These are phyloP conservation scores for Tilapia sparmanii DNA, from an alignment of 2,113 vertebrate species.

Conservation along the genomic window DNA sequence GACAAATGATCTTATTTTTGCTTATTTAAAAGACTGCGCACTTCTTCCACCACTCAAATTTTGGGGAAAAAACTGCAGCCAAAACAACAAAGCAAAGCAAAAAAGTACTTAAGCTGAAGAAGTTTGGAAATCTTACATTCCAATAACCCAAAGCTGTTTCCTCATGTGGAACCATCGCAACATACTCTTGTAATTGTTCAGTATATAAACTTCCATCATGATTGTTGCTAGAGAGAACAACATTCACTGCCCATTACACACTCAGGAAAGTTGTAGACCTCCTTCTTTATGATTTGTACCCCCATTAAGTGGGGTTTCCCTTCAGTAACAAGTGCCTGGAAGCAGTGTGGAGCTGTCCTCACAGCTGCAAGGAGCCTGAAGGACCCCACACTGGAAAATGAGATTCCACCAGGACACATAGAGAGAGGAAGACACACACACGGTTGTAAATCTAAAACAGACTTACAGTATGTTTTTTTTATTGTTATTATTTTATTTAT, in stretches of 20 bases:
- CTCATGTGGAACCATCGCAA: neutral
- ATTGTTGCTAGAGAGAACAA: neutral
- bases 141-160: neutral
- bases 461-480: accelerated
- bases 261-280: neutral
- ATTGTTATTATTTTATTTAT: neutral
- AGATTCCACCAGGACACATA: conserved; percentile 24
- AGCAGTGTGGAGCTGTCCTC: neutral
- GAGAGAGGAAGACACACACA: neutral
- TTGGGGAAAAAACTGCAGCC: accelerated
- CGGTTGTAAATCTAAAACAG: neutral
- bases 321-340: conserved; percentile 1
- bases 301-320: conserved; percentile 45
- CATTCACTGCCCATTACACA: neutral
- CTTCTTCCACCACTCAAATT: neutral
- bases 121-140: neutral
- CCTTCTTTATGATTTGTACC: conserved; percentile 29
- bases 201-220: neutral
- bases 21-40: neutral
- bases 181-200: neutral
- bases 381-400: conserved; percentile 42
- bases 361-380: neutral
- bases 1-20: neutral
- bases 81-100: neutral
- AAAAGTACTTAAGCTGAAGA: neutral